Evolutionary conservation across 2,888 invertebrate species (phyloP).

Genomic region (Coecobrya sp.): DNA sequence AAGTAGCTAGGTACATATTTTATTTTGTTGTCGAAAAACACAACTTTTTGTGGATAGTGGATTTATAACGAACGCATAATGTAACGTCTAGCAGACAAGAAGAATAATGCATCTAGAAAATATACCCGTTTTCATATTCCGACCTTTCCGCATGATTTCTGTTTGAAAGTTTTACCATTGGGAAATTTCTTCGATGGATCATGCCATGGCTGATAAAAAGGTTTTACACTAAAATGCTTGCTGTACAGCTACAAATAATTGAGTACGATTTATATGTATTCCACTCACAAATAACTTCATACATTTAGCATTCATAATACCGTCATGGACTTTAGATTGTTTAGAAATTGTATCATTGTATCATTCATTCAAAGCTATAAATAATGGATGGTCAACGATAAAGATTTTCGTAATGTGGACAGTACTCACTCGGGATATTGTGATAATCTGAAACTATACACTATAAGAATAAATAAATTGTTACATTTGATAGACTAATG

Average conservation of each 20-base stretch:
- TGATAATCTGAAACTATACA: too few relatives aligned
- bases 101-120: constrained; percentile 45
- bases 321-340: background rate
- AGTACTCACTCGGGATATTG: too few relatives aligned
- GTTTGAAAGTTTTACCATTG: constrained; percentile 70
- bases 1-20: background rate
- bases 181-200: constrained; percentile 63
- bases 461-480: too few relatives aligned
- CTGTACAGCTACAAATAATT: background rate
- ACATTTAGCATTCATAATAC: too few relatives aligned
- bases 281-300: constrained; percentile 5
- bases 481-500: too few relatives aligned
- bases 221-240: background rate
- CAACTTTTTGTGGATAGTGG: constrained; percentile 4
- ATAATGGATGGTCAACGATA: too few relatives aligned
- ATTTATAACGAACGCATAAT: background rate
- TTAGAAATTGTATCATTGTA: too few relatives aligned
- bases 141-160: constrained; percentile 53
- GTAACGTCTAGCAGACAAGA: background rate
- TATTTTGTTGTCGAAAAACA: background rate
- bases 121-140: constrained; percentile 53
- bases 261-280: background rate
- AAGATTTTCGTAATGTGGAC: too few relatives aligned
- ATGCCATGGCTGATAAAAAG: constrained; percentile 24
- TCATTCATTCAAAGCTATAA: too few relatives aligned